phyloP scores from a whole-genome alignment of 2,888 invertebrate genomes.

The Incurvaria masculella region DNA sequence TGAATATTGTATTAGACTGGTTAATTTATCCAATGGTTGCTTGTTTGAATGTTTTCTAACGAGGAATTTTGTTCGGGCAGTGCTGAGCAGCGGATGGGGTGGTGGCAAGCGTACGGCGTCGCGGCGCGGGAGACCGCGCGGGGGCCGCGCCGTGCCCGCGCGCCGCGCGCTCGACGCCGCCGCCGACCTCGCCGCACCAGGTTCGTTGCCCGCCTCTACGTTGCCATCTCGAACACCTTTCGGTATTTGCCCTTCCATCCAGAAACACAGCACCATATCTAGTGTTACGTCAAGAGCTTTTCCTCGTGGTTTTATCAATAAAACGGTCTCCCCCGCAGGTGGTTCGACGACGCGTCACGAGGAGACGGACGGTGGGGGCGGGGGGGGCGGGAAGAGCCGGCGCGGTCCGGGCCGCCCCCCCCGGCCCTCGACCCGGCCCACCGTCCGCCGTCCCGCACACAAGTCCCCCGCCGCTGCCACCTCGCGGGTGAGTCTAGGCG shows the following conservation, averaged over 20 bases:
- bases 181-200: neutral
- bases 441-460: conserved; percentile 8
- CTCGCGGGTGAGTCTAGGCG: conserved; percentile 22
- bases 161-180: conserved; percentile 19
- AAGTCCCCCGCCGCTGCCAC: conserved; percentile 23
- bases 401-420: conserved; percentile 32
- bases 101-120: conserved; percentile 18
- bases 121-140: conserved; percentile 72
- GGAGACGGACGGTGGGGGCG: conserved; percentile 3
- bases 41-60: too few relatives aligned
- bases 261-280: too few relatives aligned
- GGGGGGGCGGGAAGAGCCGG: conserved; percentile 18
- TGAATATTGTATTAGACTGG: too few relatives aligned
- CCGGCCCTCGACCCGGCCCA: conserved; percentile 21
- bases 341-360: neutral
- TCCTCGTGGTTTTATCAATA: too few relatives aligned
- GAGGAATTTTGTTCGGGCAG: conserved; percentile 9
- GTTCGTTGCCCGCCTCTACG: too few relatives aligned
- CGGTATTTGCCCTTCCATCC: too few relatives aligned
- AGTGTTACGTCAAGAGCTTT: too few relatives aligned
- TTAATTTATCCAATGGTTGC: too few relatives aligned
- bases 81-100: conserved; percentile 9
- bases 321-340: too few relatives aligned
- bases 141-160: conserved; percentile 55
- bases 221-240: too few relatives aligned